These are phyloP conservation scores for Limnephilus lunatus DNA, from an alignment of 2,888 invertebrate genomes.

Conservation along the genomic window DNA sequence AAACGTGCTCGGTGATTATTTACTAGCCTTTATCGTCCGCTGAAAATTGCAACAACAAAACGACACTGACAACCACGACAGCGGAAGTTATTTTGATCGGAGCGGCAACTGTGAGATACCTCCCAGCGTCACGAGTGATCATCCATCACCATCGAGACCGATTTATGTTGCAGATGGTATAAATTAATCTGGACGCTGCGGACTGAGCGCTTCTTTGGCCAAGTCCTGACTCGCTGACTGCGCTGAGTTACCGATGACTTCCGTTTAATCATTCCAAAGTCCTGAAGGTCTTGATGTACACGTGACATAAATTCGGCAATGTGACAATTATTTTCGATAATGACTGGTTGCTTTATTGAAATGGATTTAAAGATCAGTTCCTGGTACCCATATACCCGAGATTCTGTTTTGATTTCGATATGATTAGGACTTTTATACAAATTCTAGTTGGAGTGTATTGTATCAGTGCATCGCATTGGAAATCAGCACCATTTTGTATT, in stretches of 20 bases:
- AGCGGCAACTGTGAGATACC: background rate
- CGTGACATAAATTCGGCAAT: conserved; percentile 13
- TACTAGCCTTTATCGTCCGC: background rate
- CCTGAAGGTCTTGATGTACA: background rate
- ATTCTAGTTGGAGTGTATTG: no score
- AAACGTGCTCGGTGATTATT: background rate
- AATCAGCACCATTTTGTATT: no score
- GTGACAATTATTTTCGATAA: background rate
- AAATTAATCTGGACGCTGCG: conserved; percentile 56
- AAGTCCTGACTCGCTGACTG: background rate
- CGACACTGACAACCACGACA: background rate
- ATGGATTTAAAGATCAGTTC: background rate
- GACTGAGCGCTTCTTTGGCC: conserved; percentile 44
- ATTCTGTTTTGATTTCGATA: no score
- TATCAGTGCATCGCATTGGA: no score
- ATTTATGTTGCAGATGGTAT: conserved; percentile 53
- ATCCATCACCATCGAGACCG: conserved; percentile 53
- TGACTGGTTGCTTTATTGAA: background rate
- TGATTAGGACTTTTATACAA: no score
- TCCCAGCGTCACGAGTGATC: conserved; percentile 27
- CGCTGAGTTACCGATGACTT: conserved; percentile 54
- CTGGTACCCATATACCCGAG: no score
- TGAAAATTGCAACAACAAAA: background rate
- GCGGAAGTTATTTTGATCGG: conserved; percentile 22
- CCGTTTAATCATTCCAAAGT: conserved; percentile 47